A percentile compares a stretch with the other conserved stretches of the same genome.
Evolutionary conservation across 2,113 vertebrate species (phyloP).

Genomic region (Sminthopsis crassicaudata): DNA sequence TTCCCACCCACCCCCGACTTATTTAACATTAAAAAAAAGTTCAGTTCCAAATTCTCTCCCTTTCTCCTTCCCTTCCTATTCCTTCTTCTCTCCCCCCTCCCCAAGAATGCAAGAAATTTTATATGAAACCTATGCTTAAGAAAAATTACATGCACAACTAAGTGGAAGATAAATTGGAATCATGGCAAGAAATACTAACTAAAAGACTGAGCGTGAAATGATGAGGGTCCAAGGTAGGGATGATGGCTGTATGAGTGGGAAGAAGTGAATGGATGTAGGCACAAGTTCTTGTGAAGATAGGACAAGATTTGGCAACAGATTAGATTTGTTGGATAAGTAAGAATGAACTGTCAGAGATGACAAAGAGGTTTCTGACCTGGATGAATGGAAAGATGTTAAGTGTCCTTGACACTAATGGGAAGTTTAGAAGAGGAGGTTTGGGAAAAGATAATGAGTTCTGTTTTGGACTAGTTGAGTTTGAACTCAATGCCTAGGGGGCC

Average conservation of each 20-base stretch:
- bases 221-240: neutral
- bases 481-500: neutral
- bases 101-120: neutral
- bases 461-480: neutral
- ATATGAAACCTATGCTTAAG: neutral
- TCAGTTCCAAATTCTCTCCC: neutral
- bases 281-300: neutral
- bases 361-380: neutral
- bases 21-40: neutral
- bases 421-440: neutral
- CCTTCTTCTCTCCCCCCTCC: no score
- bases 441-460: neutral
- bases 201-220: neutral
- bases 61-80: neutral
- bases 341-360: neutral
- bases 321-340: neutral
- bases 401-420: neutral
- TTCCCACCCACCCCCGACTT: neutral
- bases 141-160: neutral
- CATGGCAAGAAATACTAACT: neutral
- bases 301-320: neutral
- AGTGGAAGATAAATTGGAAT: neutral
- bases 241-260: neutral
- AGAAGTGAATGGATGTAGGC: neutral
- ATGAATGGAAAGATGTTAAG: neutral